These are phyloP conservation scores for Caenorhabditis panamensis DNA, from an alignment of 2,888 invertebrate genomes.

Conservation along the genomic window DNA sequence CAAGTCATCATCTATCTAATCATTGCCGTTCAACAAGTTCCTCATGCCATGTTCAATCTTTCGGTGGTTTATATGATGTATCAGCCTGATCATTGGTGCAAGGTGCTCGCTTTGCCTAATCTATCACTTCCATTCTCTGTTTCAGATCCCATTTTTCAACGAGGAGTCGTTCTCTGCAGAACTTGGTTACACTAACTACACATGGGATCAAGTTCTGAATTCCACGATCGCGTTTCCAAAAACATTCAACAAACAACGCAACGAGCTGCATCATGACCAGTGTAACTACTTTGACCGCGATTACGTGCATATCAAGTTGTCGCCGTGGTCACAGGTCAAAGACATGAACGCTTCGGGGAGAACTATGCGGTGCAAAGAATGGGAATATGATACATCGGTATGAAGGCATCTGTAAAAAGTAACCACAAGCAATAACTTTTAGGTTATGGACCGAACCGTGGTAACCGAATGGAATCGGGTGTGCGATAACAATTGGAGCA, in stretches of 20 bases:
- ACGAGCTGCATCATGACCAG: constrained; percentile 71
- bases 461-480: constrained; percentile 80
- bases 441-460: constrained; percentile 78
- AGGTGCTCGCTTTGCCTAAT: constrained; percentile 40
- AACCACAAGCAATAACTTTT: not conserved
- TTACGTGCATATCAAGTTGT: constrained; percentile 68
- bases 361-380: constrained; percentile 66
- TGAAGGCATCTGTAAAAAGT: not conserved
- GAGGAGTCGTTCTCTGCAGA: constrained; percentile 68
- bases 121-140: not conserved
- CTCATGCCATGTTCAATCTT: constrained; percentile 81
- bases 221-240: constrained; percentile 75
- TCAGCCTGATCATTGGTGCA: constrained; percentile 81
- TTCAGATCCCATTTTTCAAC: constrained; percentile 76
- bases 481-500: constrained; percentile 78
- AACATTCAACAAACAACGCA: constrained; percentile 67
- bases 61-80: constrained; percentile 81
- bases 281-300: constrained; percentile 71
- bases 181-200: constrained; percentile 71
- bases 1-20: constrained; percentile 80
- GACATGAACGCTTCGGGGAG: constrained; percentile 43
- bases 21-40: constrained; percentile 77
- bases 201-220: constrained; percentile 78
- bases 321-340: constrained; percentile 62
- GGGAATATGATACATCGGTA: constrained; percentile 79